A percentile compares a stretch with the other conserved stretches of the same genome.
These are phyloP conservation scores for Galleria mellonella DNA, from an alignment of 1,140 invertebrate species.

Conservation along the genomic window DNA sequence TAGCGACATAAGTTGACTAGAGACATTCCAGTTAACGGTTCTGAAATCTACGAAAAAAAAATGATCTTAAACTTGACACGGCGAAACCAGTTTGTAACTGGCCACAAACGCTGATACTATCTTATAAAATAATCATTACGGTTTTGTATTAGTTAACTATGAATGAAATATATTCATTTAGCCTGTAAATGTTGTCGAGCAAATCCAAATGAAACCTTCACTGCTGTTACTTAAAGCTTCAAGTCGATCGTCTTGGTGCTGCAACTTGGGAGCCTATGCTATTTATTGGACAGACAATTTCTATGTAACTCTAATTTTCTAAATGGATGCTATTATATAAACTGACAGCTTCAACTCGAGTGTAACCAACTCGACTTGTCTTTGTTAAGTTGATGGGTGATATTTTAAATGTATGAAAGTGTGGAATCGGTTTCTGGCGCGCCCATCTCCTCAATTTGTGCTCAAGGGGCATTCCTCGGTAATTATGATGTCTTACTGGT, in stretches of 20 bases:
- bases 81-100: slow-evolving; percentile 3
- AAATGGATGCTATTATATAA: too few relatives aligned
- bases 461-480: neutral
- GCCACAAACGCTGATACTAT: neutral
- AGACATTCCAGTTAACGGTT: slow-evolving; percentile 3
- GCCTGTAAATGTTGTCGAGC: neutral
- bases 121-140: neutral
- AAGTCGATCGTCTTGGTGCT: too few relatives aligned
- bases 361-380: too few relatives aligned
- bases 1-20: too few relatives aligned
- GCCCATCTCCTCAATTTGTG: neutral
- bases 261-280: too few relatives aligned
- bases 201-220: too few relatives aligned
- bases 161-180: neutral
- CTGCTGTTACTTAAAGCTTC: too few relatives aligned
- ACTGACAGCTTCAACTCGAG: too few relatives aligned
- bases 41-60: slow-evolving; percentile 6
- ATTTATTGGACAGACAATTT: too few relatives aligned
- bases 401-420: neutral
- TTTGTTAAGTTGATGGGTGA: too few relatives aligned
- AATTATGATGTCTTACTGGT: neutral
- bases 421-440: neutral
- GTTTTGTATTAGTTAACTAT: neutral
- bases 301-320: too few relatives aligned
- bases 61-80: slow-evolving; percentile 8